Percentiles rank a stretch among this genome's conserved stretches.
Conservation (phyloP, 1,140 invertebrate species). For the Caenorhabditis remanei region DNA sequence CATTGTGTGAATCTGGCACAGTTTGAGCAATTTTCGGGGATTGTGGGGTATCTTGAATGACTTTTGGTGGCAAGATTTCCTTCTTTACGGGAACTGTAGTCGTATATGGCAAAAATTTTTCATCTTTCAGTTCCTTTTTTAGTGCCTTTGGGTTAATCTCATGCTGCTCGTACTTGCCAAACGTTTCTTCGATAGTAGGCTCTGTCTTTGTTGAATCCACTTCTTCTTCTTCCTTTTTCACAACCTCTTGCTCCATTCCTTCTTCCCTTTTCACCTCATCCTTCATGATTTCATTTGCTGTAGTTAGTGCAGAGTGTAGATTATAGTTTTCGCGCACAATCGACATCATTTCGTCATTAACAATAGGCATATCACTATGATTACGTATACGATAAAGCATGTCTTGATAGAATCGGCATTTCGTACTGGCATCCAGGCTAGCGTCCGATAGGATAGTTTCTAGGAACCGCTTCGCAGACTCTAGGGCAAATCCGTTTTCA, state of each 20-base stretch:
- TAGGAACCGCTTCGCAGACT: background rate
- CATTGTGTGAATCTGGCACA: too few species aligned
- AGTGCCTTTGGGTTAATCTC: too few species aligned
- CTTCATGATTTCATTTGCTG: background rate
- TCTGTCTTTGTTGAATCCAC: too few species aligned
- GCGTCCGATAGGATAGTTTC: background rate
- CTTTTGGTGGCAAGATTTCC: too few species aligned
- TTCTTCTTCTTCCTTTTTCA: too few species aligned
- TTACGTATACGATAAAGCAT: background rate
- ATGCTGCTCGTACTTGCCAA: too few species aligned
- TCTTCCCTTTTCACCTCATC: background rate
- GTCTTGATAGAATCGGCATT: conserved; percentile 7
- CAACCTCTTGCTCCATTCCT: background rate
- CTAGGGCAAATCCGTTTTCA: background rate
- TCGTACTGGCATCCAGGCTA: background rate
- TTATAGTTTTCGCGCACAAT: background rate
- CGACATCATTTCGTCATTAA: background rate
- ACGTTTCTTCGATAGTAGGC: too few species aligned
- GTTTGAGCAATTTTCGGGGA: too few species aligned
- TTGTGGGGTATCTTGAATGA: too few species aligned
- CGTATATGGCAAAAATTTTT: too few species aligned
- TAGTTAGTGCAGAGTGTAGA: background rate
- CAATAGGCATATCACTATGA: background rate
- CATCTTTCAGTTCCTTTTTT: too few species aligned
- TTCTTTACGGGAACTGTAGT: too few species aligned